Base-by-base conservation (phyloP, 2,797 vertebrate species). In the Ptychobarbus kaznakovi region DNA sequence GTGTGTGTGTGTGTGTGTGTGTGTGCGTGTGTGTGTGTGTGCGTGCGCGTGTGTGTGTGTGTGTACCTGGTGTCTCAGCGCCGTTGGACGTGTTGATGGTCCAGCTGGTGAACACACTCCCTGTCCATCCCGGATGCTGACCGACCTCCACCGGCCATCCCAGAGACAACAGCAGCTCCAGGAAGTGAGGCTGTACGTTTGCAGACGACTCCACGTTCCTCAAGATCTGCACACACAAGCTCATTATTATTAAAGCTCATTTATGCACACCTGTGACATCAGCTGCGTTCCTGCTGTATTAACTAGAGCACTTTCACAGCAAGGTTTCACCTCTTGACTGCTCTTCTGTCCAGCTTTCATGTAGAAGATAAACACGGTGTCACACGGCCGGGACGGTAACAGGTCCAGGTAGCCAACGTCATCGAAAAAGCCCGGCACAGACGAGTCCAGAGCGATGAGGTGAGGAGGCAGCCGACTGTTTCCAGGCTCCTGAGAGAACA, bases 331-430 rank as follows among this genome's bases (percentile, higher is more conserved):
- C 96, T 99, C 97, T 87, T 96, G 94, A 90, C 95, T 96, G 56
- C 95, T 97, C 93, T 96, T 97, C 94, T 99, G 97, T 79, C 97
- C 96, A 42, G 97, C 96, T 86, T 93, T 97, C 96, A 98, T 95
- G 90, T 97, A 99, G 94, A 98, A 98, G 92, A 99, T 91, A 86
- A 97, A 97, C 90, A 96, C 96, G 0, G 96, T 97, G 91, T 98
- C 96, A 85, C 96, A 96, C 86, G 95, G 96, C 89, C 96, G 96
- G 93, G 96, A 96, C 0, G 97, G 95, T 66, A 97, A 92, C 81
- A 96, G 94, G 92, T 99, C 97, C 92, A 99, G 92, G 90, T 94
- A 95, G 87, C 95, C 95, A 80, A 99, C 93, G 87, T 97, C 96
- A 88, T 98, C 97, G 89, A 94, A 96, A 93, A 98, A 98, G 1